phyloP scores from a whole-genome alignment of 92 coral and sea anemone genomes.

The Phenganax marumi region DNA sequence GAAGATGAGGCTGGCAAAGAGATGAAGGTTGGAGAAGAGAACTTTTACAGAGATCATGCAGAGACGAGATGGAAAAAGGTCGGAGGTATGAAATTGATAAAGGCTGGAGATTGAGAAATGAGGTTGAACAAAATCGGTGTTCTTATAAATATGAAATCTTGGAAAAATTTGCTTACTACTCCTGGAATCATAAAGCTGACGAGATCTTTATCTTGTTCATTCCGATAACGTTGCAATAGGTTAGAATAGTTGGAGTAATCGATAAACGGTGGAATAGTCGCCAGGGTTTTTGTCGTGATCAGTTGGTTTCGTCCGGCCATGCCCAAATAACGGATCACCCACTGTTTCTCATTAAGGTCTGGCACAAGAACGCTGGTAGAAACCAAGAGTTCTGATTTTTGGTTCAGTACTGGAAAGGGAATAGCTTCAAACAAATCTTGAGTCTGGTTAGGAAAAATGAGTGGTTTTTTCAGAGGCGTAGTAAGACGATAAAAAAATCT shows the following conservation, averaged over 20 bases:
- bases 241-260: not conserved
- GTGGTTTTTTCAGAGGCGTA: not conserved
- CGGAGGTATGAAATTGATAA: too few relatives aligned
- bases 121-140: too few relatives aligned
- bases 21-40: too few relatives aligned
- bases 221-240: not conserved
- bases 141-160: not conserved
- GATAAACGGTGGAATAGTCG: not conserved
- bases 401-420: slow-evolving; percentile 23
- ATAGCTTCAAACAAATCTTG: slow-evolving; percentile 8
- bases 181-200: not conserved
- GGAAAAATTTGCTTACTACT: not conserved
- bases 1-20: too few relatives aligned
- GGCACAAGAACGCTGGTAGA: not conserved
- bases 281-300: not conserved
- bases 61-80: too few relatives aligned
- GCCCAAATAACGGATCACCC: slow-evolving; percentile 13
- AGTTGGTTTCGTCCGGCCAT: slow-evolving; percentile 1
- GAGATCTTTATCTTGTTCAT: not conserved
- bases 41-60: too few relatives aligned
- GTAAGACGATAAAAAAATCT: not conserved
- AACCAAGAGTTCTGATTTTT: not conserved
- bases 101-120: too few relatives aligned
- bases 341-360: not conserved
- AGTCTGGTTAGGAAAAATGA: slow-evolving; percentile 9